Conservation (phyloP, 2,888 invertebrate species). For the Leptinotarsa rubiginosa region DNA sequence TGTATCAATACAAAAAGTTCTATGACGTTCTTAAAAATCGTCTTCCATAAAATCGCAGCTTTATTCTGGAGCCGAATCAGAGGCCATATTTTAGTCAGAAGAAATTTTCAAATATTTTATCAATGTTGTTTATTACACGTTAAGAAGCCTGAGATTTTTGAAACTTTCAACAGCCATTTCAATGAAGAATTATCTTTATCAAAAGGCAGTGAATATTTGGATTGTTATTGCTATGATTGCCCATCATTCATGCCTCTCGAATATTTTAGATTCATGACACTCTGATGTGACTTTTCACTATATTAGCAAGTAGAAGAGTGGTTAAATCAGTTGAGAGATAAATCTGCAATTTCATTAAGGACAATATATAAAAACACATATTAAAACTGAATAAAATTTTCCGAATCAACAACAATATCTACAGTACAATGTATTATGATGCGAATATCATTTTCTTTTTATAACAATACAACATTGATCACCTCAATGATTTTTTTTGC, state of each 20-base stretch:
- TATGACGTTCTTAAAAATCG: slow-evolving; percentile 42
- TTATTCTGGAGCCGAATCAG: slow-evolving; percentile 14
- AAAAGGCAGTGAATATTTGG: background rate
- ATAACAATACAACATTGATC: slow-evolving; percentile 79
- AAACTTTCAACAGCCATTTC: background rate
- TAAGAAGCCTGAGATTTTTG: background rate
- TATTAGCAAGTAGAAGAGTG: slow-evolving; percentile 33
- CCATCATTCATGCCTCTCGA: background rate
- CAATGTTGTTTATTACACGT: background rate
- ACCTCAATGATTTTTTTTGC: slow-evolving; percentile 69
- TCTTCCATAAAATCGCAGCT: slow-evolving; percentile 43
- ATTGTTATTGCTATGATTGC: background rate
- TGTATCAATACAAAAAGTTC: slow-evolving; percentile 64
- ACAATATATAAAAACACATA: slow-evolving; percentile 52
- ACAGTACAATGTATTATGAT: slow-evolving; percentile 64
- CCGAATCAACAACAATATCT: slow-evolving; percentile 65
- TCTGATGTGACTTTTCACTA: slow-evolving; percentile 24
- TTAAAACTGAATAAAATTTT: slow-evolving; percentile 54
- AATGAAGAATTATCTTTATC: background rate
- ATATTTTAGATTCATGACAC: background rate
- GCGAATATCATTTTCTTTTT: slow-evolving; percentile 64
- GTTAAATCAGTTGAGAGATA: slow-evolving; percentile 35
- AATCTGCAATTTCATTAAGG: slow-evolving; percentile 46
- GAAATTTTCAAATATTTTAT: background rate
- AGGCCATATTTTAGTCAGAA: background rate